Percentiles rank a stretch among this genome's conserved stretches.
Evolutionary conservation across 2,888 invertebrate species (phyloP).

Genomic region (Nephrotoma guestfalica): DNA sequence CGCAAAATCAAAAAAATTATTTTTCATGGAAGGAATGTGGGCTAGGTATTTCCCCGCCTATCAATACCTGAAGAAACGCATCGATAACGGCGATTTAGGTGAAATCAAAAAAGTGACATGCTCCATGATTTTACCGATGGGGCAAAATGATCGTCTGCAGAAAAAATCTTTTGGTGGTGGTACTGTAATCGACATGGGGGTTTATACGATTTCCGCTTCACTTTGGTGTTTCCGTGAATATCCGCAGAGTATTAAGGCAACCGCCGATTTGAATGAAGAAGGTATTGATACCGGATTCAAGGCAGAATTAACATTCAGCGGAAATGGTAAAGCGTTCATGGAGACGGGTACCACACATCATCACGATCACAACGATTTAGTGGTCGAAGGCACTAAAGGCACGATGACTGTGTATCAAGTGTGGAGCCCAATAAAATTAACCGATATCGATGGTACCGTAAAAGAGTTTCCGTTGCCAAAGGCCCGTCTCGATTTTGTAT

Average conservation of each 20-base stretch:
- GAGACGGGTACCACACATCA: slow-evolving; percentile 18
- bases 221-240: slow-evolving; percentile 54
- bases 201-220: slow-evolving; percentile 59
- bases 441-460: slow-evolving; percentile 45
- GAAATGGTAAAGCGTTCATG: slow-evolving; percentile 23
- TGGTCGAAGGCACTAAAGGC: slow-evolving; percentile 29
- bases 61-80: slow-evolving; percentile 46
- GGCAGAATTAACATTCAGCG: slow-evolving; percentile 23
- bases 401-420: slow-evolving; percentile 37
- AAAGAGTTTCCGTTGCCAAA: slow-evolving; percentile 50
- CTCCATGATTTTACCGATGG: slow-evolving; percentile 50
- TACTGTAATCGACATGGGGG: slow-evolving; percentile 58
- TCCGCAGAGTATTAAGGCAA: slow-evolving; percentile 50
- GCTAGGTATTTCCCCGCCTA: slow-evolving; percentile 71
- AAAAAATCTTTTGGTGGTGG: slow-evolving; percentile 63
- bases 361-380: not conserved
- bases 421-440: slow-evolving; percentile 59
- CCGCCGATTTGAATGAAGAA: slow-evolving; percentile 51
- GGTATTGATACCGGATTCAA: slow-evolving; percentile 48
- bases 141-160: slow-evolving; percentile 22
- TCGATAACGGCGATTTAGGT: slow-evolving; percentile 52
- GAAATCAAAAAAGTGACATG: slow-evolving; percentile 51
- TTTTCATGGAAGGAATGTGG: slow-evolving; percentile 88
- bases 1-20: slow-evolving; percentile 56
- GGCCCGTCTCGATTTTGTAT: slow-evolving; percentile 44